Evolutionary conservation across 2,888 invertebrate species (phyloP).

Genomic region (Auanema sp.): DNA sequence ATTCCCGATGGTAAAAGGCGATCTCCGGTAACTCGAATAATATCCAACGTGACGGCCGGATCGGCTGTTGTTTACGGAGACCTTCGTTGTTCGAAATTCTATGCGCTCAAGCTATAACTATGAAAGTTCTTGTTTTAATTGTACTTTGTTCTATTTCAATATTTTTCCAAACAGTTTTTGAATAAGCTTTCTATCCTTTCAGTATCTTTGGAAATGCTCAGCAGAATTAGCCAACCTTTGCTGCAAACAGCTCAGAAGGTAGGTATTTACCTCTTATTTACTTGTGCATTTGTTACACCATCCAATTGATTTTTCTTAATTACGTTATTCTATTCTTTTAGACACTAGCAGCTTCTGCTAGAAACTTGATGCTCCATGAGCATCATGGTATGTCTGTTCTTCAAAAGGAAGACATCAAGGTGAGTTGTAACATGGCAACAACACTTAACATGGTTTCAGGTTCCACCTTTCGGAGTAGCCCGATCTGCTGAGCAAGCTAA

Average conservation of each 20-base stretch:
- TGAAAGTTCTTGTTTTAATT: too few species aligned
- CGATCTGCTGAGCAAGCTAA: slow-evolving; percentile 54
- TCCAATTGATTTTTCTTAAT: background rate
- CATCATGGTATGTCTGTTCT: slow-evolving; percentile 59
- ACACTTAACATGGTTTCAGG: slow-evolving; percentile 24
- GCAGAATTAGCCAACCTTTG: slow-evolving; percentile 45
- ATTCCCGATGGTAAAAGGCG: too few species aligned
- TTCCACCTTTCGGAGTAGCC: slow-evolving; percentile 61
- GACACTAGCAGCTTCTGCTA: slow-evolving; percentile 39
- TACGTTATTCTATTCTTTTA: slow-evolving; percentile 5
- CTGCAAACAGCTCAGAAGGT: slow-evolving; percentile 43
- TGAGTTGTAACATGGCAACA: too few species aligned
- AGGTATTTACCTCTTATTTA: background rate
- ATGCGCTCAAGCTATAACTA: too few species aligned
- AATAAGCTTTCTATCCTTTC: background rate
- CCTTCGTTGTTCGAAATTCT: too few species aligned
- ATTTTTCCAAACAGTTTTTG: too few species aligned
- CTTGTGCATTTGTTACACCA: too few species aligned
- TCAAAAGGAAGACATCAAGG: slow-evolving; percentile 48
- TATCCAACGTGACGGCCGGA: too few species aligned
- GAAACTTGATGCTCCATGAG: slow-evolving; percentile 60
- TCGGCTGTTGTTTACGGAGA: too few species aligned
- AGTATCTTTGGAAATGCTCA: slow-evolving; percentile 37
- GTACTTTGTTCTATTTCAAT: too few species aligned
- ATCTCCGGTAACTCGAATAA: too few species aligned